Base-by-base conservation (phyloP, 2,888 invertebrate species). In the Ferdinandea cuprea region DNA sequence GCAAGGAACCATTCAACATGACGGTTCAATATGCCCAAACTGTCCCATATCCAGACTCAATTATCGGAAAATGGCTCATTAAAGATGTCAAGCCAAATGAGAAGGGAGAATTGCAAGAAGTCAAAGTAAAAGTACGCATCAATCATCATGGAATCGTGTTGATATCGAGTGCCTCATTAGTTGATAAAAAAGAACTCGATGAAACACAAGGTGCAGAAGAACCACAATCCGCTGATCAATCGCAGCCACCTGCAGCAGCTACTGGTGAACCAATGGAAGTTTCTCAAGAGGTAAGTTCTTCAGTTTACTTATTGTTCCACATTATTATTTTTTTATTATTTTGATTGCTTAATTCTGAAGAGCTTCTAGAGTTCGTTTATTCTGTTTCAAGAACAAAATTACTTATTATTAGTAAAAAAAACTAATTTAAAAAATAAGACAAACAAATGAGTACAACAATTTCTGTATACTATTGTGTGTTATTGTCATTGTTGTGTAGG, bases 81-180 rank as follows among this genome's bases (percentile, higher is more conserved):
- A 94, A 94, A 88, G 96, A 97, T 88, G 94, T 99, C 4, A 95
- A 95, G 87, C 96, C 99, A 3, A 96, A 95, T 28, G 91, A 95
- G 0, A 96, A 96, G 84, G 98, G 98, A 30, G 97, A 97, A 88
- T 94, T 95, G n/a, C 96, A 97, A 85, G 99, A 98, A 91, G 95
- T 99, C 0, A 99, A 99, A 92, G 95, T 99, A 3, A 99, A 99
- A 92, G 97, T 98, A 5, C 94, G 98, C 87, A 93, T 99, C 66
- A 98, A 99, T 92, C 93, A 96, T 58, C 96, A 99, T 90, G 99
- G 99, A 59, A 95, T 99, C 80, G 95, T 99, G 88, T 94, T 94
- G 9, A 94, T 99, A 21, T 94, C 95, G 9, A 96, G 96, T 65
- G 99, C 99, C 3, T 94, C 96, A 0, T 92, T 97, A 68, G 93